A percentile compares a stretch with the other conserved stretches of the same genome.
These are phyloP conservation scores for Hypercompe scribonia DNA, from an alignment of 2,888 invertebrate species.

Conservation along the genomic window DNA sequence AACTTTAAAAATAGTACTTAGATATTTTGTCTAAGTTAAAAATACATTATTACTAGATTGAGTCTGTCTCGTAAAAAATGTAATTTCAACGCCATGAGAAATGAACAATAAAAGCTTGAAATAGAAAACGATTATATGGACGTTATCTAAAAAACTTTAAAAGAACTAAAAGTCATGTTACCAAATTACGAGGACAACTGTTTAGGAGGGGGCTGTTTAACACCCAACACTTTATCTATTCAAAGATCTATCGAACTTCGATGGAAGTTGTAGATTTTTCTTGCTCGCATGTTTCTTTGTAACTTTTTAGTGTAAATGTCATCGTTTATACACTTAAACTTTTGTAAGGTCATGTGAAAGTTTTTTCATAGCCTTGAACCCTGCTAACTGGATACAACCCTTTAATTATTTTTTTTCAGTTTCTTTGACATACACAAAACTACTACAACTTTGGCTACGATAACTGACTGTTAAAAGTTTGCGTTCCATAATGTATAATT, in stretches of 20 bases:
- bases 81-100: slow-evolving; percentile 34
- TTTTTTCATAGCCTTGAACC: no score
- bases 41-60: neutral
- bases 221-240: slow-evolving; percentile 23
- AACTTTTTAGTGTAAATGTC: neutral
- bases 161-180: slow-evolving; percentile 35
- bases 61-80: neutral
- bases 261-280: slow-evolving; percentile 18
- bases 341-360: neutral
- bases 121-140: slow-evolving; percentile 43
- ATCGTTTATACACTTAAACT: neutral
- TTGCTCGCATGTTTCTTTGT: neutral
- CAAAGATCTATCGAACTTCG: slow-evolving; percentile 27
- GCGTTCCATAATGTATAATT: no score
- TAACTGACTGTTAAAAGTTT: no score
- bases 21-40: neutral
- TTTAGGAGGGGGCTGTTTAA: slow-evolving; percentile 21
- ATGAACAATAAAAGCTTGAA: slow-evolving; percentile 49
- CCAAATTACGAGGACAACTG: slow-evolving; percentile 13
- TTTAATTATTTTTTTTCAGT: no score
- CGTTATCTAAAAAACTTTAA: slow-evolving; percentile 38
- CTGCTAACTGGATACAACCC: neutral
- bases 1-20: neutral
- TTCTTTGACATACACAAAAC: no score
- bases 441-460: no score